Conservation (phyloP, 1,140 invertebrate species). For the Sarcophaga peregrina region DNA sequence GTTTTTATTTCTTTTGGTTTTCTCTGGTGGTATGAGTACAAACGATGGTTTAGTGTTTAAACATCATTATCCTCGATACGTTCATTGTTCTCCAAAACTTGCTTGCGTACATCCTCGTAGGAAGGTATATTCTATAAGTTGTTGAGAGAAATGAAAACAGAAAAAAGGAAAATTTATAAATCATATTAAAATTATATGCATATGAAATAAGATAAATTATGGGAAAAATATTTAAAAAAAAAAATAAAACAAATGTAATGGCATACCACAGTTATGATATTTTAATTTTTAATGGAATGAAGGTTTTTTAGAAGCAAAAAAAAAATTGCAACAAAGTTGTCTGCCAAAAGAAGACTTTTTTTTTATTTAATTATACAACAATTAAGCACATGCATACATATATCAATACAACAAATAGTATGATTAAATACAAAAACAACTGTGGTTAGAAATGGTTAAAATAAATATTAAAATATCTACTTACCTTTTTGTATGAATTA, state of each 20-base stretch:
- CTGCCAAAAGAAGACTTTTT: too few relatives aligned
- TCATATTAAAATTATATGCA: conserved; percentile 6
- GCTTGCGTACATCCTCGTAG: conserved; percentile 57
- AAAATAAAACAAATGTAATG: background rate
- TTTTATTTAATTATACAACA: too few relatives aligned
- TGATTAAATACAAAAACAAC: too few relatives aligned
- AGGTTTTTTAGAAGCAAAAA: background rate
- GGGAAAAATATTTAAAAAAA: too few relatives aligned
- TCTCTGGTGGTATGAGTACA: background rate
- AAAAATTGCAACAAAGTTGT: background rate
- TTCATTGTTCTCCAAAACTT: conserved; percentile 52
- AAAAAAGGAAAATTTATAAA: background rate
- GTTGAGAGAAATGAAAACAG: background rate
- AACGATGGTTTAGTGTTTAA: conserved; percentile 41
- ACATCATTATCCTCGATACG: conserved; percentile 45
- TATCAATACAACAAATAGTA: too few relatives aligned
- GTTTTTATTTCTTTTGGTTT: background rate
- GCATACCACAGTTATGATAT: background rate
- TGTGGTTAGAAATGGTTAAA: too few relatives aligned
- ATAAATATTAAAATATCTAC: too few relatives aligned
- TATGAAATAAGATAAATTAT: too few relatives aligned
- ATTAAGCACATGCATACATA: too few relatives aligned
- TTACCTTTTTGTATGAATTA: too few relatives aligned
- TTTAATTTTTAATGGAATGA: background rate
- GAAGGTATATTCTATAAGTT: conserved; percentile 39